A percentile compares a stretch with the other conserved stretches of the same genome.
These are phyloP conservation scores for Petrolisthes manimaculis DNA, from an alignment of 2,888 invertebrate species.

Conservation along the genomic window DNA sequence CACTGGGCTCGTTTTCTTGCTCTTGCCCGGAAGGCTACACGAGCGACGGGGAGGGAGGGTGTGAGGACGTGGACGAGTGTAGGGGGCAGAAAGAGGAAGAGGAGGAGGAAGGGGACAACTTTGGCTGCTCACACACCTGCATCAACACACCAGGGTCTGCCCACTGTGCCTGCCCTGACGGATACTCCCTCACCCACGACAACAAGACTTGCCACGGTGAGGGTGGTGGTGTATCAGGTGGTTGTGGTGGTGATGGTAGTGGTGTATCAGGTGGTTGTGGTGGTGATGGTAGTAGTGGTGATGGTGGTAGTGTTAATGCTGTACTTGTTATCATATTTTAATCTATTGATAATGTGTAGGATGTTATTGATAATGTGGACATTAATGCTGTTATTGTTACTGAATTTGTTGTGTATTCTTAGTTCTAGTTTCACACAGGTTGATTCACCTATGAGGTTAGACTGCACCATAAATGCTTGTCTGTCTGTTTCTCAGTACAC, in stretches of 20 bases:
- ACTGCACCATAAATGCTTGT: no score
- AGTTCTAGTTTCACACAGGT: no score
- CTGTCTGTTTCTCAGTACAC: no score
- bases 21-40: slow-evolving; percentile 68
- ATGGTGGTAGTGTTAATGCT: no score
- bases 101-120: slow-evolving; percentile 38
- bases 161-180: slow-evolving; percentile 74
- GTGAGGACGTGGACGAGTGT: slow-evolving; percentile 35
- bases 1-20: slow-evolving; percentile 69
- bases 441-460: no score
- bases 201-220: slow-evolving; percentile 67
- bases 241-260: background rate
- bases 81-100: slow-evolving; percentile 53
- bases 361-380: no score
- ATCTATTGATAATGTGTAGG: slow-evolving; percentile 64
- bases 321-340: background rate
- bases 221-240: background rate
- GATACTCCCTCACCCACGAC: slow-evolving; percentile 70
- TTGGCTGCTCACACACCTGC: slow-evolving; percentile 72
- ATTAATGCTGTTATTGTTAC: no score
- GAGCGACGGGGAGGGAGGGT: slow-evolving; percentile 32
- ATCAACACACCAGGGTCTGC: slow-evolving; percentile 74
- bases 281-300: background rate
- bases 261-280: no score
- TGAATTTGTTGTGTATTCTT: no score